Conservation (phyloP, 1,140 invertebrate genomes). For the Reticulitermes speratus region DNA sequence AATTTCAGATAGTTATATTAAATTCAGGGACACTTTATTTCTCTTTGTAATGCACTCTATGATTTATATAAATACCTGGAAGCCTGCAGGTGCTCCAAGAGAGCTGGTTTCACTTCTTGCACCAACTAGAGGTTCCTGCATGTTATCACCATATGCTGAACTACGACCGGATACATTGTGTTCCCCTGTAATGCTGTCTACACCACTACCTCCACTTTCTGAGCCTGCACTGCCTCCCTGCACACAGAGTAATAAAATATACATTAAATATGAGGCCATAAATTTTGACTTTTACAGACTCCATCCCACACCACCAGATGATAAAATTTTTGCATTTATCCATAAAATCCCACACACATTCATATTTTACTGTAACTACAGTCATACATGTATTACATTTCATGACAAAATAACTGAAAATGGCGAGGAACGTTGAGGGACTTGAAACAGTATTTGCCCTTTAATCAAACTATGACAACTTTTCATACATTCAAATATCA, state of each 20-base stretch:
- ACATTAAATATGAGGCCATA: neutral
- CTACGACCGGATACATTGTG: constrained; percentile 79
- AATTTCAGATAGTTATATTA: no score
- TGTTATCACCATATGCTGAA: constrained; percentile 78
- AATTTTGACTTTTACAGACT: neutral
- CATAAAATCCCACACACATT: neutral
- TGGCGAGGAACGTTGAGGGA: no score
- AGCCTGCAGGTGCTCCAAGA: constrained; percentile 52
- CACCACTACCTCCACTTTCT: constrained; percentile 85
- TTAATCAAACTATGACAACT: no score
- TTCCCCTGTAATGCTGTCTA: constrained; percentile 88
- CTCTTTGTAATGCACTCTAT: neutral
- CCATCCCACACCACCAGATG: neutral
- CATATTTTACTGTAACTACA: no score
- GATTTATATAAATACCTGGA: constrained; percentile 43
- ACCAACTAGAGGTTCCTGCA: constrained; percentile 52
- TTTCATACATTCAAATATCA: no score
- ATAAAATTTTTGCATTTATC: neutral
- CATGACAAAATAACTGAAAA: no score
- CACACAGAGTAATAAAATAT: neutral
- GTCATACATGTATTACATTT: no score
- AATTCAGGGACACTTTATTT: neutral
- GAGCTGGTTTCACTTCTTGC: constrained; percentile 57
- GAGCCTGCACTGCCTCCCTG: constrained; percentile 71
- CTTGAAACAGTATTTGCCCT: no score